phyloP scores from a whole-genome alignment of 2,113 vertebrate species.

The Corythoichthys intestinalis region DNA sequence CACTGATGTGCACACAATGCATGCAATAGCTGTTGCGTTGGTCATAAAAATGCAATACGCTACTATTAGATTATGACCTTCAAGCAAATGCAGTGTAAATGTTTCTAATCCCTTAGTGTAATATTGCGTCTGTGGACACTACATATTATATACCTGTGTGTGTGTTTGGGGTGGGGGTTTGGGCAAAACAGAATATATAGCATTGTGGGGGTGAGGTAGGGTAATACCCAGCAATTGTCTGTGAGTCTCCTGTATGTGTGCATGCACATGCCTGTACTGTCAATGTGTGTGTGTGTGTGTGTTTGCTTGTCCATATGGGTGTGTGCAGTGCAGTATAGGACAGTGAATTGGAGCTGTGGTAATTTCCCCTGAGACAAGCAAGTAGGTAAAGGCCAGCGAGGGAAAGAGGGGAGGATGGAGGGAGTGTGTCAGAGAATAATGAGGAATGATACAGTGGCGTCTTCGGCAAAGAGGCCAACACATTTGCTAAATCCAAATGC shows the following conservation, averaged over 20 bases:
- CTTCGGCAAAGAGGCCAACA: slow-evolving; percentile 31
- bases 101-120: slow-evolving; percentile 25
- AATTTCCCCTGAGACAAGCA: slow-evolving; percentile 71
- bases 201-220: slow-evolving; percentile 13
- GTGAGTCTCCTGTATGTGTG: slow-evolving; percentile 10
- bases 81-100: slow-evolving; percentile 16
- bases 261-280: neutral
- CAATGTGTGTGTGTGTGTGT: slow-evolving; percentile 13
- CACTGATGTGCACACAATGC: slow-evolving; percentile 1
- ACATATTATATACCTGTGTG: slow-evolving; percentile 10
- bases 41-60: slow-evolving; percentile 9
- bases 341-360: slow-evolving; percentile 61
- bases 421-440: slow-evolving; percentile 62
- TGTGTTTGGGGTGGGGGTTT: neutral
- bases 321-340: slow-evolving; percentile 53
- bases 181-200: slow-evolving; percentile 28
- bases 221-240: slow-evolving; percentile 14
- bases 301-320: slow-evolving; percentile 23
- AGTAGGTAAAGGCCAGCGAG: slow-evolving; percentile 68
- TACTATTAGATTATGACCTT: neutral
- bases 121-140: slow-evolving; percentile 13
- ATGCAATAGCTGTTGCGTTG: slow-evolving; percentile 8
- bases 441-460: slow-evolving; percentile 59
- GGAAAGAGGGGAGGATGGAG: slow-evolving; percentile 25
- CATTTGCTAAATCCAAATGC: slow-evolving; percentile 34